Conservation (phyloP, 2,797 vertebrate genomes). For the Acrossocheilus wenchowensis region DNA sequence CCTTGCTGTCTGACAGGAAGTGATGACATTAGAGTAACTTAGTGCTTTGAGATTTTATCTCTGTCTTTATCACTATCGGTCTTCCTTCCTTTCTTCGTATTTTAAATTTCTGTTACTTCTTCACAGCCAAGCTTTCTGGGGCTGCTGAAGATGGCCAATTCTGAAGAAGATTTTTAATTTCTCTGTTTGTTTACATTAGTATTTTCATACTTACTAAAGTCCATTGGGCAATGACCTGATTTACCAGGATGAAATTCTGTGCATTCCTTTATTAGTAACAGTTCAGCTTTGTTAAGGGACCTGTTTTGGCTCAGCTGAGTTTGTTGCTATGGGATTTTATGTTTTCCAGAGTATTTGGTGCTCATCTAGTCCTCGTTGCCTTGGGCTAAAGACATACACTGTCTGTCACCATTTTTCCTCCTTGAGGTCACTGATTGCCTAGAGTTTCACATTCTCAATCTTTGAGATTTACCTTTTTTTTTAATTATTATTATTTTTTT, state of each 20-base stretch:
- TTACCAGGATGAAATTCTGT: not conserved
- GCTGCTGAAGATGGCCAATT: not conserved
- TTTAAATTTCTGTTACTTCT: not conserved
- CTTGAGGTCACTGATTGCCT: not conserved
- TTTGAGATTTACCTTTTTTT: not conserved
- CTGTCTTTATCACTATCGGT: not conserved
- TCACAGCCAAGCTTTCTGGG: not conserved
- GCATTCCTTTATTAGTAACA: not conserved
- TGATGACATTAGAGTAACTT: not conserved
- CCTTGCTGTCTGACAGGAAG: not conserved
- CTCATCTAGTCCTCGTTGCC: not conserved
- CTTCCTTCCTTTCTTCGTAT: not conserved
- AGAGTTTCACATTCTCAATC: not conserved
- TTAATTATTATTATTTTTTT: too few species aligned
- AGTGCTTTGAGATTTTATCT: not conserved
- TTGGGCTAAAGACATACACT: not conserved
- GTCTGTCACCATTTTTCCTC: not conserved
- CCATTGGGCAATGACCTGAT: not conserved
- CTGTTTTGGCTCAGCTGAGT: not conserved
- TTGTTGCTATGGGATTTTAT: conserved; percentile 6
- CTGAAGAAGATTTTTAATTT: not conserved
- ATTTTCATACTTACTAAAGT: not conserved
- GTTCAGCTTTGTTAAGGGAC: not conserved
- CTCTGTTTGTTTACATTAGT: not conserved
- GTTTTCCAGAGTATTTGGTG: not conserved